These are phyloP conservation scores for Lagopus muta DNA, from an alignment of 2,113 vertebrate species.

Conservation along the genomic window DNA sequence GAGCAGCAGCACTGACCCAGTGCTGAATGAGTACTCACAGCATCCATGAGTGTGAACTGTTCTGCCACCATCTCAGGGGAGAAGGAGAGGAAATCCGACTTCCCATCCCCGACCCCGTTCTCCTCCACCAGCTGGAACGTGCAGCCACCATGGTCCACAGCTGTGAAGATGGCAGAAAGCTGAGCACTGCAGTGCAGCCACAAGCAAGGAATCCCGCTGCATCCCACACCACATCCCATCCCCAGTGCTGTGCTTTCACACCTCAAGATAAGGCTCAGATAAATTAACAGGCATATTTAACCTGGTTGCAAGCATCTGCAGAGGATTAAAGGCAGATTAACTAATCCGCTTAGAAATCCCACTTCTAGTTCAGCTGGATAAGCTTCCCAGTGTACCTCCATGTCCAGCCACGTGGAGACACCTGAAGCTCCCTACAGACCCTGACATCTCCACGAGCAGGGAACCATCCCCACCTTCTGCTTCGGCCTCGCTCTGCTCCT, in stretches of 20 bases:
- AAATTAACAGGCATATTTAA: background rate
- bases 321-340: conserved; percentile 32
- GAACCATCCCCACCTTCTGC: conserved; percentile 78
- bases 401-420: background rate
- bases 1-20: fast-evolving
- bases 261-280: background rate
- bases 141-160: conserved; percentile 81
- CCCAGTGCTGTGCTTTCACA: background rate
- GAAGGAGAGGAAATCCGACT: conserved; percentile 89
- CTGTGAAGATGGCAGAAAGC: background rate
- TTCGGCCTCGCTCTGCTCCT: conserved; percentile 83
- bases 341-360: conserved; percentile 11
- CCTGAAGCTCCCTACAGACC: background rate
- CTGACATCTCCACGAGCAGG: fast-evolving
- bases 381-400: background rate
- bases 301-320: background rate
- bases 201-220: fast-evolving
- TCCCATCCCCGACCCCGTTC: conserved; percentile 85
- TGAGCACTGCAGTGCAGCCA: background rate
- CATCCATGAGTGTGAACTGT: conserved; percentile 98
- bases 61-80: conserved; percentile 94
- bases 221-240: background rate
- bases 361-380: background rate
- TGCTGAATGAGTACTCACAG: conserved; percentile 80
- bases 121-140: conserved; percentile 86